Percentiles rank a stretch among this genome's conserved stretches.
These are phyloP conservation scores for Heterohyrax brucei DNA, from an alignment of 2,797 vertebrate genomes.

Conservation along the genomic window DNA sequence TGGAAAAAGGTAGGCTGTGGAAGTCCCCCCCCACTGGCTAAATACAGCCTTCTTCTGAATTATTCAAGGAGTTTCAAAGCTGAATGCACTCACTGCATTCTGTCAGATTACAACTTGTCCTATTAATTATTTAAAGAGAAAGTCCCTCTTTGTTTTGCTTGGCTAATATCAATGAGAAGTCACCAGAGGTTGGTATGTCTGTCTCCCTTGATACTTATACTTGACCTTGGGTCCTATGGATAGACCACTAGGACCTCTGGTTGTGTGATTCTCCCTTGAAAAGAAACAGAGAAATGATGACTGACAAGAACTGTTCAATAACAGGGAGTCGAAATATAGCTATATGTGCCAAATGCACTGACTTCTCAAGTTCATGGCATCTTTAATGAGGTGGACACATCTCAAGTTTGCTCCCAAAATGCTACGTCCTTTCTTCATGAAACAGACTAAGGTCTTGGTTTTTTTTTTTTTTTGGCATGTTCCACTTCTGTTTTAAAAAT, in stretches of 20 bases:
- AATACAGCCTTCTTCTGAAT: constrained; percentile 61
- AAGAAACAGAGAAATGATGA: constrained; percentile 47
- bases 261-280: constrained; percentile 41
- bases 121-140: constrained; percentile 71
- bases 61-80: constrained; percentile 66
- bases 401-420: constrained; percentile 28
- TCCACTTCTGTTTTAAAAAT: constrained; percentile 70
- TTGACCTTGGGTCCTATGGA: constrained; percentile 61
- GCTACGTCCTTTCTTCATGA: constrained; percentile 24
- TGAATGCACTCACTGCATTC: constrained; percentile 69
- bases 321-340: neutral
- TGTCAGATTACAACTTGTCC: constrained; percentile 66
- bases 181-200: constrained; percentile 35
- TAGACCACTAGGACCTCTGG: neutral
- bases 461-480: neutral
- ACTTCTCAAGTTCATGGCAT: neutral
- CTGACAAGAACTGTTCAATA: constrained; percentile 59
- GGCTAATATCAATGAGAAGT: constrained; percentile 1
- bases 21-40: neutral
- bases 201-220: constrained; percentile 57
- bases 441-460: constrained; percentile 30
- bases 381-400: constrained; percentile 15
- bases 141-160: constrained; percentile 68
- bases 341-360: neutral
- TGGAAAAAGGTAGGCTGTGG: neutral